Evolutionary conservation across 2,888 invertebrate genomes (phyloP).

Genomic region (Lingula anatina): DNA sequence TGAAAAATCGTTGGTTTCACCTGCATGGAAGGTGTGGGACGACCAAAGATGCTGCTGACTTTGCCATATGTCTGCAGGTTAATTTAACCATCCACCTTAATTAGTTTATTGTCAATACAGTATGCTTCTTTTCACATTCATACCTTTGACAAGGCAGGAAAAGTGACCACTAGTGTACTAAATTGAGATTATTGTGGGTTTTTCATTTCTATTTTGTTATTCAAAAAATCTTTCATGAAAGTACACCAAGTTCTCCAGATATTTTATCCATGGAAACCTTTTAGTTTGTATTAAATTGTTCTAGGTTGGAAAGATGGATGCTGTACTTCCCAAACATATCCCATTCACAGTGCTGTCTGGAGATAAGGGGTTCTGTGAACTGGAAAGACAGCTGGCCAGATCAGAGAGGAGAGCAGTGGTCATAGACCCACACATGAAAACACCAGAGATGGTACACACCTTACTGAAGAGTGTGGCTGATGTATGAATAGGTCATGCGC

Average conservation of each 20-base stretch:
- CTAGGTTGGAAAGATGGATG: conserved; percentile 27
- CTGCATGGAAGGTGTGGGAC: conserved; percentile 21
- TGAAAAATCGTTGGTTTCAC: conserved; percentile 14
- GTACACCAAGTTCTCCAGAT: too few relatives aligned
- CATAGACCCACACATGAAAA: conserved; percentile 20
- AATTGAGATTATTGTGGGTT: too few relatives aligned
- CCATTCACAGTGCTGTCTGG: conserved; percentile 25
- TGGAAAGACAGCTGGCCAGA: conserved; percentile 19
- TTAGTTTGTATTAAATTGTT: background rate
- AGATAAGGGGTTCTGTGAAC: conserved; percentile 23
- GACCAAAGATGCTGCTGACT: conserved; percentile 31
- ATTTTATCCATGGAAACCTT: background rate
- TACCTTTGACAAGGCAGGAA: too few relatives aligned
- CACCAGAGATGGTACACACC: too few relatives aligned
- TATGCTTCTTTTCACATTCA: too few relatives aligned
- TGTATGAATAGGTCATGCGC: too few relatives aligned
- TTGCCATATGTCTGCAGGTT: conserved; percentile 26
- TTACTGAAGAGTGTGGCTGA: too few relatives aligned
- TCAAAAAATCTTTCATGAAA: too few relatives aligned
- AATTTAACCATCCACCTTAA: background rate
- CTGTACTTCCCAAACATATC: conserved; percentile 16
- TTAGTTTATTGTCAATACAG: too few relatives aligned
- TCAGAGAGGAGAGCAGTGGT: conserved; percentile 16
- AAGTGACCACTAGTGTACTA: too few relatives aligned
- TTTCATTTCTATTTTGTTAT: too few relatives aligned